Conservation (phyloP, 2,888 invertebrate genomes). For the Apamea crenata region DNA sequence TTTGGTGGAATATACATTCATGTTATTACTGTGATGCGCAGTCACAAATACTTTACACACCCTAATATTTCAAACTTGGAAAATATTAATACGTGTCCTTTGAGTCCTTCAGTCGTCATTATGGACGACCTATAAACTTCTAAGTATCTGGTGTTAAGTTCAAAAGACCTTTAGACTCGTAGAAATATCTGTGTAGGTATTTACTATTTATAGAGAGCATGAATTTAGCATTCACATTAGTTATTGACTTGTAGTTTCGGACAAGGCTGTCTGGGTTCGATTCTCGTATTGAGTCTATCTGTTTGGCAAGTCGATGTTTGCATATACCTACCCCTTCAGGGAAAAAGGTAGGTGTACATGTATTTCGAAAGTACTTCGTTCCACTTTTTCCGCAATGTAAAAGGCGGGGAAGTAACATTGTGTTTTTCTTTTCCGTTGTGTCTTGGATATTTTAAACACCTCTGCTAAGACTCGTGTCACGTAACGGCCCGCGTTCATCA, state of each 20-base stretch:
- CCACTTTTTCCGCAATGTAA: neutral
- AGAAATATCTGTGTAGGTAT: neutral
- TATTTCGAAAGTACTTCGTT: neutral
- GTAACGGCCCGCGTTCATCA: constrained; percentile 66
- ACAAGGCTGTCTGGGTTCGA: constrained; percentile 13
- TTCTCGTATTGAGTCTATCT: neutral
- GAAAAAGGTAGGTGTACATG: neutral
- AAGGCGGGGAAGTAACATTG: neutral
- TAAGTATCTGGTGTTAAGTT: constrained; percentile 2
- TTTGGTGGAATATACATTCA: constrained; percentile 67
- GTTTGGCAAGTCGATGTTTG: neutral
- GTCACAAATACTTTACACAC: constrained; percentile 9
- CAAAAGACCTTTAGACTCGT: constrained; percentile 12
- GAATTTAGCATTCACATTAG: constrained; percentile 6
- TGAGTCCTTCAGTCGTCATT: constrained; percentile 24
- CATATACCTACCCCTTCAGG: neutral
- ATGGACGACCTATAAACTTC: constrained; percentile 23
- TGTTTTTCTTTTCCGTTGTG: constrained; percentile 29
- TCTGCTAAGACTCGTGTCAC: constrained; percentile 61
- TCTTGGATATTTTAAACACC: constrained; percentile 55
- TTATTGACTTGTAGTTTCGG: neutral
- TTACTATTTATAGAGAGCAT: constrained; percentile 7
- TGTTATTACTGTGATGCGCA: constrained; percentile 69
- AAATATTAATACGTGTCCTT: neutral
- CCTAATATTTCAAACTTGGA: neutral